Evolutionary conservation across 2,113 vertebrate genomes (phyloP).

Genomic region (Asarcornis scutulata): DNA sequence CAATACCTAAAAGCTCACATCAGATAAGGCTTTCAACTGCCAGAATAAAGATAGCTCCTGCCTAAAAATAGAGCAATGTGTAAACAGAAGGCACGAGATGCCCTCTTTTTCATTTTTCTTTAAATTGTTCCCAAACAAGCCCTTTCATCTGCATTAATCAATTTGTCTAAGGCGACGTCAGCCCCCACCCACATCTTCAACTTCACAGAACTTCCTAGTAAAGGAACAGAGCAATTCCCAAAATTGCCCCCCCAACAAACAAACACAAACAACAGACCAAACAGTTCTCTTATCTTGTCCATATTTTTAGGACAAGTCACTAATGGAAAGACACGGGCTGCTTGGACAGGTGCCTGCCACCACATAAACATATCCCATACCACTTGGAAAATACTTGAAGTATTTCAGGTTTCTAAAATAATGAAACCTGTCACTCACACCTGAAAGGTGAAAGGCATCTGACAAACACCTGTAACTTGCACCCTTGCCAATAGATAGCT

Average conservation of each 20-base stretch:
- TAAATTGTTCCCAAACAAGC: not conserved
- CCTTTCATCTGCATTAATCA: not conserved
- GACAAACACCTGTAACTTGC: not conserved
- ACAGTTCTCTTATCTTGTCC: not conserved
- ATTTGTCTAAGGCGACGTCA: not conserved
- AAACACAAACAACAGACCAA: not conserved
- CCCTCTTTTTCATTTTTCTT: not conserved
- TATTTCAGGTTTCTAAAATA: not conserved
- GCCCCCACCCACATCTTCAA: not conserved
- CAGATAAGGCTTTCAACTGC: not conserved
- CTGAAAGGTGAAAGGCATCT: not conserved
- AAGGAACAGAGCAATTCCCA: not conserved
- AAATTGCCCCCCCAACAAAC: not conserved
- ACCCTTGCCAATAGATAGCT: not conserved
- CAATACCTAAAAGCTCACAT: not conserved
- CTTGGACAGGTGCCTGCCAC: not conserved
- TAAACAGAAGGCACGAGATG: not conserved
- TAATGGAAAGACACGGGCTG: not conserved
- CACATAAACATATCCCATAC: not conserved
- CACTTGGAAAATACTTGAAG: not conserved
- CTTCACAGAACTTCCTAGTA: not conserved
- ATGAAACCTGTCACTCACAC: not conserved
- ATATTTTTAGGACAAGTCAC: not conserved
- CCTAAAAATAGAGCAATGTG: not conserved
- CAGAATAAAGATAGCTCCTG: not conserved